Evolutionary conservation across 1,140 invertebrate genomes (phyloP).

Genomic region (Drosophila tsacasi): DNA sequence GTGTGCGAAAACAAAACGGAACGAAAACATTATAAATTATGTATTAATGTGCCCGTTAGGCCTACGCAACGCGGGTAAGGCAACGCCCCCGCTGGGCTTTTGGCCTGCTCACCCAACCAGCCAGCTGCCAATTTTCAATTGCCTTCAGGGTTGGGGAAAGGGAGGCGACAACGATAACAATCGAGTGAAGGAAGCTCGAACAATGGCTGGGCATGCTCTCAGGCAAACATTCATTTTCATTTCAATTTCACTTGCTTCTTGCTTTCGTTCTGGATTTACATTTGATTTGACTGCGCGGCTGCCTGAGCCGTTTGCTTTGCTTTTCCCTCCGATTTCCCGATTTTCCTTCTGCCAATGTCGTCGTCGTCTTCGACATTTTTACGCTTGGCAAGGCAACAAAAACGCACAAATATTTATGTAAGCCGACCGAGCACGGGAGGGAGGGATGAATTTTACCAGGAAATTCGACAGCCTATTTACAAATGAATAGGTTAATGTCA

Average conservation of each 20-base stretch:
- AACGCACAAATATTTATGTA: constrained; percentile 81
- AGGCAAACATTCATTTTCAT: constrained; percentile 71
- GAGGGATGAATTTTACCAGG: constrained; percentile 46
- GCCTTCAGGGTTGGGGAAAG: constrained; percentile 44
- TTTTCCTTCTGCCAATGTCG: constrained; percentile 36
- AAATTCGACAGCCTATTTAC: constrained; percentile 82
- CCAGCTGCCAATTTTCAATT: constrained; percentile 82
- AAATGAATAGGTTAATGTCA: constrained; percentile 83
- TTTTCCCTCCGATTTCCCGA: constrained; percentile 13
- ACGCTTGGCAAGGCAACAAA: constrained; percentile 66
- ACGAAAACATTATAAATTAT: constrained; percentile 84
- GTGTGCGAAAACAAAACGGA: constrained; percentile 59
- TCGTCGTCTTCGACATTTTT: constrained; percentile 59
- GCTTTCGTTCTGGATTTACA: constrained; percentile 82
- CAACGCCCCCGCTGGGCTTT: constrained; percentile 33
- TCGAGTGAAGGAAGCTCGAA: constrained; percentile 42
- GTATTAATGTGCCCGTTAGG: constrained; percentile 81
- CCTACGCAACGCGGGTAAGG: constrained; percentile 40
- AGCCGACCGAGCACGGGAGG: constrained; percentile 13
- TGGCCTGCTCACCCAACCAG: constrained; percentile 21
- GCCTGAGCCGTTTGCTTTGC: constrained; percentile 32
- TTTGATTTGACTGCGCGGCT: constrained; percentile 75
- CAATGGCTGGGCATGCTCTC: constrained; percentile 47
- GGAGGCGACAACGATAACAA: constrained; percentile 48
- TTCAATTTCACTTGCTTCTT: constrained; percentile 78